A percentile compares a stretch with the other conserved stretches of the same genome.
Conservation (phyloP, 2,113 vertebrate genomes). For the Pteronura brasiliensis region DNA sequence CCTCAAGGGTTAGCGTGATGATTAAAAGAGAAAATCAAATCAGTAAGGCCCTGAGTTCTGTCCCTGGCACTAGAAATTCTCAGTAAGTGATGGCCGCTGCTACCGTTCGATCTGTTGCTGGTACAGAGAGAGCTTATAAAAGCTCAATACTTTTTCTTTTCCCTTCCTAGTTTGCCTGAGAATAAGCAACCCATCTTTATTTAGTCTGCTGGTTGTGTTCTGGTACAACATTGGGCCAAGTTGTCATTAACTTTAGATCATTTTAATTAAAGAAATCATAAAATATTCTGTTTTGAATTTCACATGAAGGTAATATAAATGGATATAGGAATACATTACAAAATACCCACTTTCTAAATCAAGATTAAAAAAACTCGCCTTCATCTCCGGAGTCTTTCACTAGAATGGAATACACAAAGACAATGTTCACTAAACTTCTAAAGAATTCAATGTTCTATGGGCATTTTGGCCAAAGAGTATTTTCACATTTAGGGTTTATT, state of each 20-base stretch:
- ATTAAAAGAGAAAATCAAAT: not conserved
- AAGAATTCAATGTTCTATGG: slow-evolving; percentile 63
- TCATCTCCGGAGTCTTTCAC: slow-evolving; percentile 64
- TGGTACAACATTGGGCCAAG: slow-evolving; percentile 55
- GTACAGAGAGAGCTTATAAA: not conserved
- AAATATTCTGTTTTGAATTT: slow-evolving; percentile 65
- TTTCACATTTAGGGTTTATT: slow-evolving; percentile 72
- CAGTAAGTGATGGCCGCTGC: not conserved
- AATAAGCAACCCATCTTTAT: slow-evolving; percentile 63
- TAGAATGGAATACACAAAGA: slow-evolving; percentile 71
- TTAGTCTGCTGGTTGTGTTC: slow-evolving; percentile 58
- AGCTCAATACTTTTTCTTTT: not conserved
- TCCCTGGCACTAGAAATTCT: not conserved
- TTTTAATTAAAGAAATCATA: slow-evolving; percentile 70
- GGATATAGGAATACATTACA: slow-evolving; percentile 67
- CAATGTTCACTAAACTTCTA: slow-evolving; percentile 60
- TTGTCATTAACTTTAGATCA: slow-evolving; percentile 52
- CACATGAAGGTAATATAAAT: slow-evolving; percentile 55
- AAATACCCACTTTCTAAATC: slow-evolving; percentile 72
- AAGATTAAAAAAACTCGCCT: slow-evolving; percentile 56
- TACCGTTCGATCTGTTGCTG: not conserved
- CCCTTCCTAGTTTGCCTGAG: slow-evolving; percentile 40
- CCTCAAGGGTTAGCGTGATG: not conserved
- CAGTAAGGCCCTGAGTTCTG: not conserved
- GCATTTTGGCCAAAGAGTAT: slow-evolving; percentile 65